phyloP scores from a whole-genome alignment of 1,140 invertebrate species.

The Ceratosolen solmsi region DNA sequence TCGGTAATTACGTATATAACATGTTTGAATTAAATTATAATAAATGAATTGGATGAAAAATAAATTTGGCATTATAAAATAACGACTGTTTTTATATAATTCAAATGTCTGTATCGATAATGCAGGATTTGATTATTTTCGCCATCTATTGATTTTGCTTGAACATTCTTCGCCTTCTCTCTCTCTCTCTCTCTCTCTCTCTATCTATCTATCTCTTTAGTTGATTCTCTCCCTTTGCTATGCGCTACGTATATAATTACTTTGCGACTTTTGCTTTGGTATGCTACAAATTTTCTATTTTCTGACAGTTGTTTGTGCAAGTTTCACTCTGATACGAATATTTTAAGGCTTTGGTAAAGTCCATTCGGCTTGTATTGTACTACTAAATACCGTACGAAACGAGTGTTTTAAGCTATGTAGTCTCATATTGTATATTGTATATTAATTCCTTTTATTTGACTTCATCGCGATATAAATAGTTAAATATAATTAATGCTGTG shows the following conservation, averaged over 20 bases:
- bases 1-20: too few species aligned
- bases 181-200: not conserved
- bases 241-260: too few species aligned
- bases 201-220: not conserved
- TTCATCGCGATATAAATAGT: too few species aligned
- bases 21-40: too few species aligned
- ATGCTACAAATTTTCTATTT: not conserved
- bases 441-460: not conserved
- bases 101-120: not conserved
- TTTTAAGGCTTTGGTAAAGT: conserved; percentile 4
- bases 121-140: not conserved
- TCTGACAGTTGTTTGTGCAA: not conserved
- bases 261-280: too few species aligned
- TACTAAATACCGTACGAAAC: not conserved
- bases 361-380: not conserved
- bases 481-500: too few species aligned
- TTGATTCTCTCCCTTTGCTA: not conserved
- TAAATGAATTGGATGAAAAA: too few species aligned
- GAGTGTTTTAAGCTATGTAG: not conserved
- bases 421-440: not conserved
- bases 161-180: not conserved
- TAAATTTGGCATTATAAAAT: too few species aligned
- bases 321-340: not conserved
- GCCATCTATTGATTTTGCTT: not conserved
- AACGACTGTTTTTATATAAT: too few species aligned